Conservation (phyloP, 2,888 invertebrate species). For the Gymnosoma rotundatum region DNA sequence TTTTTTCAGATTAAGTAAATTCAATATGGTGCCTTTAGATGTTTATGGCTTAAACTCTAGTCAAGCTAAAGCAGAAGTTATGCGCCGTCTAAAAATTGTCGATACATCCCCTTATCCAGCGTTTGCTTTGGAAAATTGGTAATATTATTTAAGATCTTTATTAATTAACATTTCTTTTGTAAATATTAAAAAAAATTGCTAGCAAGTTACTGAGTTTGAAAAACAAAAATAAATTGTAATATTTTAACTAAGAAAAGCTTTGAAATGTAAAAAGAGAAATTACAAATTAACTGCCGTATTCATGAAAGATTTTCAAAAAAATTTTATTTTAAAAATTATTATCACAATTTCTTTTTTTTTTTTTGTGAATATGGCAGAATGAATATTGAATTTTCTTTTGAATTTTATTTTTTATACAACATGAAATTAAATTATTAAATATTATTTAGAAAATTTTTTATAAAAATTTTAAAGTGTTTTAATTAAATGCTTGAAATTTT, state of each 20-base stretch:
- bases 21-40: conserved; percentile 85
- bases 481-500: neutral
- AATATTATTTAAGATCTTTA: conserved; percentile 28
- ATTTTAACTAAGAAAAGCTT: too few relatives aligned
- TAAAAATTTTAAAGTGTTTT: neutral
- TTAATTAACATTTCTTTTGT: conserved; percentile 14
- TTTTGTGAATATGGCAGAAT: too few relatives aligned
- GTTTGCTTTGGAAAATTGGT: conserved; percentile 75
- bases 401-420: conserved; percentile 23
- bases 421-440: conserved; percentile 15
- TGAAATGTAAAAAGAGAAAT: too few relatives aligned
- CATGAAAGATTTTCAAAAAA: too few relatives aligned
- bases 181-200: conserved; percentile 27
- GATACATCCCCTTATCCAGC: conserved; percentile 73
- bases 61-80: conserved; percentile 82
- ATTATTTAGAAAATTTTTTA: conserved; percentile 8
- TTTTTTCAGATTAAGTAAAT: conserved; percentile 84
- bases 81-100: conserved; percentile 77
- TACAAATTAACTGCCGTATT: too few relatives aligned
- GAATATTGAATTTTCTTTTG: neutral
- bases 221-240: too few relatives aligned
- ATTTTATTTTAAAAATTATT: too few relatives aligned
- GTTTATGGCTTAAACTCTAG: conserved; percentile 85
- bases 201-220: too few relatives aligned
- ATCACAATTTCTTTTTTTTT: too few relatives aligned